Percentiles rank a stretch among this genome's conserved stretches.
phyloP scores from a whole-genome alignment of 1,140 invertebrate genomes.

The Ctenoplectra terminalis region DNA sequence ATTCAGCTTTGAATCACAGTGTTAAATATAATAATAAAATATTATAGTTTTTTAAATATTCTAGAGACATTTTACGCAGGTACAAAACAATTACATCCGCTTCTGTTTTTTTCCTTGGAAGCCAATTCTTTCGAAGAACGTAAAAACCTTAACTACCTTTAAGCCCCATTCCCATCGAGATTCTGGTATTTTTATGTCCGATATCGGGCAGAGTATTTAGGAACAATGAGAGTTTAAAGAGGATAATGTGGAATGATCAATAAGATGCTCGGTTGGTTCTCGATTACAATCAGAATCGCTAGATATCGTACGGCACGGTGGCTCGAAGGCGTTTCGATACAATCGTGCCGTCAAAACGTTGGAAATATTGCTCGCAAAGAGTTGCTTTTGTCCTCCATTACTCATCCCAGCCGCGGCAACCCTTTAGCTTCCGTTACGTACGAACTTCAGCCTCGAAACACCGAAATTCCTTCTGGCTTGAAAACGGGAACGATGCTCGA shows the following conservation, averaged over 20 bases:
- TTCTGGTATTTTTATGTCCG: background rate
- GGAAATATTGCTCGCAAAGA: background rate
- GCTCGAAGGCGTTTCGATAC: background rate
- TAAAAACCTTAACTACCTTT: background rate
- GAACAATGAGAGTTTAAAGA: background rate
- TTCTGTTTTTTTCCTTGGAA: background rate
- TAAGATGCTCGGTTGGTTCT: too few species aligned
- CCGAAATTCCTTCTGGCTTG: conserved; percentile 13
- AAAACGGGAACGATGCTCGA: conserved; percentile 17
- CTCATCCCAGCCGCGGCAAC: background rate
- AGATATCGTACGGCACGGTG: too few species aligned
- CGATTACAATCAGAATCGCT: background rate
- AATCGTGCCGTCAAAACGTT: background rate
- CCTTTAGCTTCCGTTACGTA: background rate
- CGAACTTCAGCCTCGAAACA: background rate
- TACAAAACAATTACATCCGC: background rate
- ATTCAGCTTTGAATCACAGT: background rate
- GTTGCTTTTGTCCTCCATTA: conserved; percentile 21
- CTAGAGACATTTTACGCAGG: background rate
- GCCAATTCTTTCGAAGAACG: background rate
- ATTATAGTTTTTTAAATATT: too few species aligned
- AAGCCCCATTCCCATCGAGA: background rate
- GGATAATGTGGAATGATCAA: background rate
- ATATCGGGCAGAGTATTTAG: background rate
- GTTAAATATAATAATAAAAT: background rate